Percentiles rank a stretch among this genome's conserved stretches.
These are phyloP conservation scores for Heteromurus nitidus DNA, from an alignment of 2,888 invertebrate genomes.

Conservation along the genomic window DNA sequence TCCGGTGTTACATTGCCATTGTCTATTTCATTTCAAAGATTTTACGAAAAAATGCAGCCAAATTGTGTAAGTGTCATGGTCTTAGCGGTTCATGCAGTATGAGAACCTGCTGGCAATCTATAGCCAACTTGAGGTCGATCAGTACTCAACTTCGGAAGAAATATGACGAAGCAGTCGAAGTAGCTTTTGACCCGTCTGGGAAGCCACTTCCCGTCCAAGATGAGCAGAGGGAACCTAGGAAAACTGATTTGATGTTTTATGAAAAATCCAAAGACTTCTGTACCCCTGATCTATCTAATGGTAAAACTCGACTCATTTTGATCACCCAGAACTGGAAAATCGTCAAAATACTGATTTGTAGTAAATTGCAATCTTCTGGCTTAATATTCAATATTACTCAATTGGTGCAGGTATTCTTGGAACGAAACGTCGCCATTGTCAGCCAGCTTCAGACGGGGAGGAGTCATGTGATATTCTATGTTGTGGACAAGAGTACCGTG, in stretches of 20 bases:
- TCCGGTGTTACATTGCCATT: not conserved
- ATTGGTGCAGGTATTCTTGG: slow-evolving; percentile 87
- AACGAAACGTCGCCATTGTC: slow-evolving; percentile 86
- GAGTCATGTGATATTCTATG: slow-evolving; percentile 93
- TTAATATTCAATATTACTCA: no score
- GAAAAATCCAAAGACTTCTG: slow-evolving; percentile 94
- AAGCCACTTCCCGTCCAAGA: slow-evolving; percentile 89
- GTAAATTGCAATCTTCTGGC: no score
- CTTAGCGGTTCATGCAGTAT: slow-evolving; percentile 93
- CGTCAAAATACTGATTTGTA: no score
- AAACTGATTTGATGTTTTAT: slow-evolving; percentile 90
- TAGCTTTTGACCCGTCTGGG: slow-evolving; percentile 92
- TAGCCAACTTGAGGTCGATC: slow-evolving; percentile 90
- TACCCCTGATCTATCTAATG: slow-evolving; percentile 76
- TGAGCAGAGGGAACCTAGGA: slow-evolving; percentile 87
- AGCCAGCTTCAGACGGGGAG: slow-evolving; percentile 86
- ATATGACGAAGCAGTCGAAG: slow-evolving; percentile 92
- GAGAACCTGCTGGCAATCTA: slow-evolving; percentile 91
- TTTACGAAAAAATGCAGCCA: slow-evolving; percentile 32
- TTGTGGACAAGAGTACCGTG: slow-evolving; percentile 86
- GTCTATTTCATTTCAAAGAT: slow-evolving; percentile 28
- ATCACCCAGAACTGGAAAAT: no score
- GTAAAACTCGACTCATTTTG: slow-evolving; percentile 53
- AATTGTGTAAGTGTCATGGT: slow-evolving; percentile 92
- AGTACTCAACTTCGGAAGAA: slow-evolving; percentile 87